Base-by-base conservation (phyloP, 2,113 vertebrate species). In the Ictalurus furcatus region DNA sequence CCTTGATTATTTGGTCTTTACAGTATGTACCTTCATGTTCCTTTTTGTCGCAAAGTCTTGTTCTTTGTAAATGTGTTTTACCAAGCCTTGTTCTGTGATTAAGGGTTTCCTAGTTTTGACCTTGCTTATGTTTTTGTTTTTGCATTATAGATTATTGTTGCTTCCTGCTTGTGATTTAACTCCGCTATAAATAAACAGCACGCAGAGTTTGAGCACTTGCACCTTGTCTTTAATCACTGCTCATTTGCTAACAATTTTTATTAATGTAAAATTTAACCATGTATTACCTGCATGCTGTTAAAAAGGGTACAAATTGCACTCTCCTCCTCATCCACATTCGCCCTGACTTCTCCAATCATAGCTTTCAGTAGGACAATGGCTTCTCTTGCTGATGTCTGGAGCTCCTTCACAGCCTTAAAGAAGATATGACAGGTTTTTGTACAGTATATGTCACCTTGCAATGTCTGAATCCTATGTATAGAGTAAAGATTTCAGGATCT, bases 331-430 rank as follows among this genome's bases (percentile, higher is more conserved):
- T 96, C 96, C 0, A 97, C 97, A 0, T 98, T 99, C 91, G 95
- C 93, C 52, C 94, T 95, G 89, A 99, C 97, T 93, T 99, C 98
- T 90, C 97, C 97, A 0, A 98, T 97, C 97, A 98, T 97, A 13
- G 97, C 96, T 91, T 97, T 98, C 81, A 99, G 96, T 86, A 98
- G 96, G 74, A 95, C 88, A 9, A 98, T 98, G 48, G 97, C 97
- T 86, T 99, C 98, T 0, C 96, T 94, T 0, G 97, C 95, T 85
- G 97, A 97, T 0, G 95, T 97, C 95, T 99, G 98, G 86, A 99
- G 96, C 88, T 98, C 97, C 92, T 98, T 99, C 93, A 98, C 98
- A 0, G 97, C 97, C 98, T 98, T 91, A 71, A 69, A 88, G 37
- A 54, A 85, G 88, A 69, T 16, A 76, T n/a, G 59, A 79, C 28